phyloP scores from a whole-genome alignment of 2,113 vertebrate species.

The Nyctereutes procyonoides region DNA sequence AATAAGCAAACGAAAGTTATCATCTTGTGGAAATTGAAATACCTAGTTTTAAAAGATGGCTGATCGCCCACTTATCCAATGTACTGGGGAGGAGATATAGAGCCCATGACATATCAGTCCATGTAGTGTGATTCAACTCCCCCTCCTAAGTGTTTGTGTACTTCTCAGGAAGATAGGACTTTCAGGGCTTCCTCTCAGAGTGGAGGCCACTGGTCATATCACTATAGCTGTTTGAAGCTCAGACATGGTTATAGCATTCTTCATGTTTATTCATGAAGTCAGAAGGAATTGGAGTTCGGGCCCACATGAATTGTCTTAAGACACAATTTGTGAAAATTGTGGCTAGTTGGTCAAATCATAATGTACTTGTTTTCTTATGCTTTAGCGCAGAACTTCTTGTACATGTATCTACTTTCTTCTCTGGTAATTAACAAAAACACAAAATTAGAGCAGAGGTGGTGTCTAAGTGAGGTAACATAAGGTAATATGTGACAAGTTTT shows the following conservation, averaged over 20 bases:
- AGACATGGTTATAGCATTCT: neutral
- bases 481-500: neutral
- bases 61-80: neutral
- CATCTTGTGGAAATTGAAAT: neutral
- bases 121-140: too few species aligned
- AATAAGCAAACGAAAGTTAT: constrained; percentile 1
- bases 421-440: neutral
- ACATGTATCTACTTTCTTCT: neutral
- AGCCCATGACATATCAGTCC: neutral
- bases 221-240: neutral
- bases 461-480: neutral
- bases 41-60: neutral
- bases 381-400: neutral
- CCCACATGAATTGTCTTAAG: neutral
- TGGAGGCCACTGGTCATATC: neutral
- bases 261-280: neutral
- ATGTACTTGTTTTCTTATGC: neutral
- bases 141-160: neutral
- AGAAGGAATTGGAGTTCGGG: neutral
- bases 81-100: neutral
- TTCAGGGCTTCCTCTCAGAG: neutral
- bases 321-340: neutral
- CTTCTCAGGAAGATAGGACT: neutral
- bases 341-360: neutral
- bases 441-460: neutral